Evolutionary conservation across 2,113 vertebrate genomes (phyloP).

Genomic region (Callorhinus ursinus): DNA sequence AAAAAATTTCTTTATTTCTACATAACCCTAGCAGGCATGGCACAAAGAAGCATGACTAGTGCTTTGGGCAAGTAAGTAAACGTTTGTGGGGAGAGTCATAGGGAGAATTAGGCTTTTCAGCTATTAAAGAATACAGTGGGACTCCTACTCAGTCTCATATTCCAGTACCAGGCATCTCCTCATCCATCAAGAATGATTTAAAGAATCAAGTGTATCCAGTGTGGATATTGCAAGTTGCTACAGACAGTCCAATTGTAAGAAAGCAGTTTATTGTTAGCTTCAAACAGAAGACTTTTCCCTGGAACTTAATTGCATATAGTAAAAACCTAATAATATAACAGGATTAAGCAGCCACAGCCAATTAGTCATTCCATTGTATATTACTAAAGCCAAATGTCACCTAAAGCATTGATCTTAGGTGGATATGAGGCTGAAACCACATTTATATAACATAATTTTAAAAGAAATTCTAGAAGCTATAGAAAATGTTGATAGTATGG

Average conservation of each 20-base stretch:
- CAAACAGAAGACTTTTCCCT: neutral
- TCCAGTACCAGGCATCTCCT: neutral
- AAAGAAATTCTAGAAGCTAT: neutral
- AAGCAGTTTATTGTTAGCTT: neutral
- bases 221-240: neutral
- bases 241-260: neutral
- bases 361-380: neutral
- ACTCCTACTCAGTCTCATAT: neutral
- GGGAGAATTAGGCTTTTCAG: neutral
- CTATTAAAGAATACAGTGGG: neutral
- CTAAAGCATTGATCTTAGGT: neutral
- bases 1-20: neutral
- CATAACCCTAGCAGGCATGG: neutral
- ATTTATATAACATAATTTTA: neutral
- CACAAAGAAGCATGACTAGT: neutral
- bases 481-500: neutral
- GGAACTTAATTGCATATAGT: neutral
- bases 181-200: neutral
- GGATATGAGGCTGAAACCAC: neutral
- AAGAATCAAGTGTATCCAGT: neutral
- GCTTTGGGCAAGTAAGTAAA: neutral
- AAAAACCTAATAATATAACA: neutral
- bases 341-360: neutral
- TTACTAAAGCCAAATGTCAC: neutral
- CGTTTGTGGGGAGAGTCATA: neutral